phyloP scores from a whole-genome alignment of 2,888 invertebrate species.

The Dastarcus helophoroides region DNA sequence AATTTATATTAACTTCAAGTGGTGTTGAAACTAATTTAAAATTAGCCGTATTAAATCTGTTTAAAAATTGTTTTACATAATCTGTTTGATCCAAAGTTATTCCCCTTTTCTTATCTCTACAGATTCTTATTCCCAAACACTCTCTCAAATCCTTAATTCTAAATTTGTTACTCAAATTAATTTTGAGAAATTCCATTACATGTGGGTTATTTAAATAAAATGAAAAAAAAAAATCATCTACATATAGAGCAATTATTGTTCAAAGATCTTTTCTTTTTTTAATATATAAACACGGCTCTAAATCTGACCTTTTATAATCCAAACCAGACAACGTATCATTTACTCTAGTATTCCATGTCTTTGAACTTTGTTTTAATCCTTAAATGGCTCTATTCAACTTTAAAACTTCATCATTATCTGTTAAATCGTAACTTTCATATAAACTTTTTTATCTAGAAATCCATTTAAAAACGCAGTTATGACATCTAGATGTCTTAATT shows the following conservation, averaged over 20 bases:
- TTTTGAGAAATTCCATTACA: slow-evolving; percentile 10
- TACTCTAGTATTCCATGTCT: slow-evolving; percentile 5
- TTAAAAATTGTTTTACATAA: too few relatives aligned
- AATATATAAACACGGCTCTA: slow-evolving; percentile 10
- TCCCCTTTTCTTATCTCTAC: too few relatives aligned
- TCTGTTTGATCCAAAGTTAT: too few relatives aligned
- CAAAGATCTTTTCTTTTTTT: slow-evolving; percentile 11
- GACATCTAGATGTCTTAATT: slow-evolving; percentile 11
- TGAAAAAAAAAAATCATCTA: slow-evolving; percentile 18
- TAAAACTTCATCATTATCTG: slow-evolving; percentile 16
- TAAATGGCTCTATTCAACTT: slow-evolving; percentile 24
- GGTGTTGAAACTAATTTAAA: too few relatives aligned
- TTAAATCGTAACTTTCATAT: slow-evolving; percentile 6
- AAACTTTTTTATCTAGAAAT: slow-evolving; percentile 8
- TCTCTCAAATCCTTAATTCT: slow-evolving; percentile 10
- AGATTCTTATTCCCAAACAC: too few relatives aligned
- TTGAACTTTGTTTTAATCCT: slow-evolving; percentile 26
- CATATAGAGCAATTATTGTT: slow-evolving; percentile 16
- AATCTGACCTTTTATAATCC: slow-evolving; percentile 7
- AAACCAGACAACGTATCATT: slow-evolving; percentile 2
- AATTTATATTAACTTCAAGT: too few relatives aligned
- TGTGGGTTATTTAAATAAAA: slow-evolving; percentile 14
- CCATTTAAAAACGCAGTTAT: slow-evolving; percentile 13
- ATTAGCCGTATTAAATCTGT: too few relatives aligned
- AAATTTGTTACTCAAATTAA: slow-evolving; percentile 12